Base-by-base conservation (phyloP, 2,113 vertebrate genomes). In the Oncorhynchus clarkii region DNA sequence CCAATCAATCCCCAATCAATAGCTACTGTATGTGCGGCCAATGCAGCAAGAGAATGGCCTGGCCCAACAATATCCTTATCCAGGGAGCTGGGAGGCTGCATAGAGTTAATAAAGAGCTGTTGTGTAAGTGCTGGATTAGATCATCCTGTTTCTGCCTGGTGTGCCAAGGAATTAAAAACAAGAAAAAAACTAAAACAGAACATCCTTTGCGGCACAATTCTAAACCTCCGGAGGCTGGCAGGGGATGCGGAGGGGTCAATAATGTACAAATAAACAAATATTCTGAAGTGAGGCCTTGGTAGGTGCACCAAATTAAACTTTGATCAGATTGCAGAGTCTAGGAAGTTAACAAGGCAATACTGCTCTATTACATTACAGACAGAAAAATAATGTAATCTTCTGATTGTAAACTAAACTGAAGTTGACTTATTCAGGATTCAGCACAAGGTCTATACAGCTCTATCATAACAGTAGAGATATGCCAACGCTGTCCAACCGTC, bases 1-100 rank as follows among this genome's bases (percentile, higher is more conserved):
- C 83, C 73, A 87, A 89, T 93, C 91, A 72, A 93, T 93, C 73
- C 81, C 83, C 73, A 87, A 89, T 93, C 91, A 72, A 93, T 93
- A 87, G 29, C 83, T 89, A 34, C 34, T 34, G 6, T 7, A 90
- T 85, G 78, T 80, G 75, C 71, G 81, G 78, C 79, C 73, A 4
- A 60, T 75, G 11, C 67, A 22, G 67, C 51, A 5, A 54, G 51
- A 54, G 51, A 54, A 54, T 5, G 51, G 51, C 16, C 16, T 18
- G 12, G 51, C 14, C 51, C 12, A 18, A 5, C 51, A 18, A 54
- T 54, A 54, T 54, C 51, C 51, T 5, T 18, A 54, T 54, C 18
- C 51, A 18, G 51, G 51, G 16, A 18, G 16, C 51, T 54, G 51
- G 51, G 51, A 54, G 51, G 16, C 51, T 54, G 51, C 51, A 54